Percentiles rank a stretch among this genome's conserved stretches.
These are phyloP conservation scores for Cotesia chilonis DNA, from an alignment of 1,140 invertebrate genomes.

Conservation along the genomic window DNA sequence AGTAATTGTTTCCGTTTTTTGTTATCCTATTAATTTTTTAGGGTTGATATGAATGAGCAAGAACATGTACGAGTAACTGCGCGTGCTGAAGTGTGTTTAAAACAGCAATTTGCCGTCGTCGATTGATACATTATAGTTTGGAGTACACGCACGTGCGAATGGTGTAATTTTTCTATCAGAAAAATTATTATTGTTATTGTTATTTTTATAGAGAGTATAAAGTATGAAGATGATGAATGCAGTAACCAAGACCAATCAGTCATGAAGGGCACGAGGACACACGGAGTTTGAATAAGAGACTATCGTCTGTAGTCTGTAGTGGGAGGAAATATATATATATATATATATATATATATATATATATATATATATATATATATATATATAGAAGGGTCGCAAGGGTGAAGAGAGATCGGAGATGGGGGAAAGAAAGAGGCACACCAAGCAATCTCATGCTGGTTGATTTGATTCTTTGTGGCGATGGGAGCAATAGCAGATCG, in stretches of 20 bases:
- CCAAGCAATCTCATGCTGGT: constrained; percentile 54
- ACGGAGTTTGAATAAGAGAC: constrained; percentile 46
- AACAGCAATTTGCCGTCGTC: constrained; percentile 29
- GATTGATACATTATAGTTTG: not conserved
- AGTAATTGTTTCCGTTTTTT: constrained; percentile 22
- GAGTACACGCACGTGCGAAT: constrained; percentile 24
- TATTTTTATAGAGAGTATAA: constrained; percentile 8
- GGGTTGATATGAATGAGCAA: constrained; percentile 3
- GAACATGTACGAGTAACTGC: not conserved
- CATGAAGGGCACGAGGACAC: constrained; percentile 48
- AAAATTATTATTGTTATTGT: constrained; percentile 10
- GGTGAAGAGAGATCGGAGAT: constrained; percentile 10
- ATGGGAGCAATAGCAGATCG: constrained; percentile 54
- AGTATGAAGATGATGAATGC: not conserved
- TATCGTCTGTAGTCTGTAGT: constrained; percentile 15
- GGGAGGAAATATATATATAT: constrained; percentile 26
- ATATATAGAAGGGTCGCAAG: constrained; percentile 1
- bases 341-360: not conserved
- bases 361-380: constrained; percentile 12
- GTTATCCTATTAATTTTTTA: not conserved
- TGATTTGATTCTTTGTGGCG: constrained; percentile 63
- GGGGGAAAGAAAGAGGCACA: constrained; percentile 10
- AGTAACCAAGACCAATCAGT: constrained; percentile 50
- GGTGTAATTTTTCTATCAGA: not conserved
- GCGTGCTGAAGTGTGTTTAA: constrained; percentile 35